phyloP scores from a whole-genome alignment of 2,113 vertebrate species.

The Lophius piscatorius region DNA sequence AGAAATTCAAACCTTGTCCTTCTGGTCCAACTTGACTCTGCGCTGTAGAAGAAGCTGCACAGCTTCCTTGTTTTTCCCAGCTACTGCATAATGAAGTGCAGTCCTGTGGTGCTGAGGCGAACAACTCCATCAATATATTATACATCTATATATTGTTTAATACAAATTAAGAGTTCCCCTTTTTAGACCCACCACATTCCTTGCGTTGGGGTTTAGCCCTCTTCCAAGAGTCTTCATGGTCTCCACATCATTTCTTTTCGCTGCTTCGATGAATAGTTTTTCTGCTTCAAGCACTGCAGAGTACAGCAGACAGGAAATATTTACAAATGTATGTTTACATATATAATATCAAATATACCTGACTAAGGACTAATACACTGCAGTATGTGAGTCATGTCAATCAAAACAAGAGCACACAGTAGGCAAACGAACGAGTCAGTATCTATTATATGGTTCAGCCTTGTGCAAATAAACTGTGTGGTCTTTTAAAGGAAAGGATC shows the following conservation, averaged over 20 bases:
- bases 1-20: conserved; percentile 83
- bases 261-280: conserved; percentile 86
- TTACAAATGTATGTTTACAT: neutral
- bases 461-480: conserved; percentile 30
- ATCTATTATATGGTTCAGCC: conserved; percentile 19
- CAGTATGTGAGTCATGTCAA: neutral
- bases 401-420: neutral
- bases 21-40: conserved; percentile 87
- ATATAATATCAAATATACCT: neutral
- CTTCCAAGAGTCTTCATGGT: conserved; percentile 81
- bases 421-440: conserved; percentile 5
- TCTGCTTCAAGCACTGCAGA: conserved; percentile 85
- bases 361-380: neutral
- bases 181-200: conserved; percentile 82
- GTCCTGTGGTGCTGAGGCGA: conserved; percentile 82
- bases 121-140: conserved; percentile 10
- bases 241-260: conserved; percentile 86
- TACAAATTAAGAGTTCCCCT: conserved; percentile 1
- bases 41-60: conserved; percentile 86
- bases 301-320: conserved; percentile 10
- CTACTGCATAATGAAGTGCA: conserved; percentile 89
- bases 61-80: conserved; percentile 77
- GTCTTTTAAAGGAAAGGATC: neutral
- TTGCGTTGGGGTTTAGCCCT: conserved; percentile 84
- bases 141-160: neutral